A percentile compares a stretch with the other conserved stretches of the same genome.
These are phyloP conservation scores for Tiliacea citrago DNA, from an alignment of 2,888 invertebrate species.

Conservation along the genomic window DNA sequence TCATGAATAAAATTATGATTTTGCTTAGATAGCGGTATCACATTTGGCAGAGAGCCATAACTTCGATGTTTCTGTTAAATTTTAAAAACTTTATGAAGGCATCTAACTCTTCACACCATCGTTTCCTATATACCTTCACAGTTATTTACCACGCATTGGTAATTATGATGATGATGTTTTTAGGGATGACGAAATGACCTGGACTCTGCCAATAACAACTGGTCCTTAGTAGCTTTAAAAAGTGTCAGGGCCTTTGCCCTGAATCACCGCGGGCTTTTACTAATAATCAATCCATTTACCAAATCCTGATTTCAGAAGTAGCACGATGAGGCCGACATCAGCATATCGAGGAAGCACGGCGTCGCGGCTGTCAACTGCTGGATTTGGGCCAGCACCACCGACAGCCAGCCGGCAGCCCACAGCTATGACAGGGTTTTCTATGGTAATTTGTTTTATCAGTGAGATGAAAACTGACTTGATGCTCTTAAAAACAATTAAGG, in stretches of 20 bases:
- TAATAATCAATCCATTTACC: neutral
- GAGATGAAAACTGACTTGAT: too few species aligned
- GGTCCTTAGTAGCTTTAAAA: neutral
- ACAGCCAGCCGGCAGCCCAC: conserved; percentile 84
- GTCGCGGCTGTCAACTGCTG: conserved; percentile 86
- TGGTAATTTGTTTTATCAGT: conserved; percentile 67
- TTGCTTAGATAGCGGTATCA: neutral
- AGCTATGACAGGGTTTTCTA: conserved; percentile 87
- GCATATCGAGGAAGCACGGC: conserved; percentile 88
- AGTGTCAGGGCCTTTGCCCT: neutral
- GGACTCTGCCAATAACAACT: neutral
- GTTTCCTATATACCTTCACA: neutral
- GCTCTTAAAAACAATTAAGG: too few species aligned
- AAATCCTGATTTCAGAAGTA: conserved; percentile 72
- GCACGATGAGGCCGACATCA: conserved; percentile 86
- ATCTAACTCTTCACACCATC: neutral
- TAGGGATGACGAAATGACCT: neutral
- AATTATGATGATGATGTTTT: neutral
- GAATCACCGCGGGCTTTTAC: neutral
- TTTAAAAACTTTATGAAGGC: neutral
- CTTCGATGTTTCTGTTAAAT: neutral
- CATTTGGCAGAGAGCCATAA: conserved; percentile 6
- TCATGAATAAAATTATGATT: neutral
- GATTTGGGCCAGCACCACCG: conserved; percentile 85
- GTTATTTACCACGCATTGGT: neutral